A percentile compares a stretch with the other conserved stretches of the same genome.
Conservation (phyloP, 2,888 invertebrate genomes). For the Tetrapedia diversipes region DNA sequence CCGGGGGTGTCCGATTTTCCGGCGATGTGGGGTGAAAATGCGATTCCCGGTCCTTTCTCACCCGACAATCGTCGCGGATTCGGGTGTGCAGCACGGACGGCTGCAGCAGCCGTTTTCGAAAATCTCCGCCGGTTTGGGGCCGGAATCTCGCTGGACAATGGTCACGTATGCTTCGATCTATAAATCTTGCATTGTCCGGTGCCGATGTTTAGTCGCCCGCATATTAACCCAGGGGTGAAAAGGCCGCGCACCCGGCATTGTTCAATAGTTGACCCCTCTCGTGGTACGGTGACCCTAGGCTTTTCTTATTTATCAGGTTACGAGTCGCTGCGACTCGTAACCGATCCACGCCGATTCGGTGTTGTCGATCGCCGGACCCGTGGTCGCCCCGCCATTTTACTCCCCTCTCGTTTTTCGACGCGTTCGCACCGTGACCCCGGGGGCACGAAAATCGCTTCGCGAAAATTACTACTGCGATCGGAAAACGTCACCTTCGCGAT, state of each 20-base stretch:
- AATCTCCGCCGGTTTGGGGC: slow-evolving; percentile 43
- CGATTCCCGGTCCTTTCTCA: slow-evolving; percentile 57
- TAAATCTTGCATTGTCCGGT: slow-evolving; percentile 82
- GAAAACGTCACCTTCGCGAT: neutral
- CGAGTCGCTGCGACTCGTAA: slow-evolving; percentile 64
- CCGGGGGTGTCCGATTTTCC: slow-evolving; percentile 41
- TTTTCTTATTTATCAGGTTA: slow-evolving; percentile 81
- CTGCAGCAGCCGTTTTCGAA: slow-evolving; percentile 53
- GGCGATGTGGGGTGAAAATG: slow-evolving; percentile 48
- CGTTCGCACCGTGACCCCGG: neutral
- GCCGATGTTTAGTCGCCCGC: slow-evolving; percentile 82
- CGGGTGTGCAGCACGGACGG: slow-evolving; percentile 38
- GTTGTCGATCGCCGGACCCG: slow-evolving; percentile 14
- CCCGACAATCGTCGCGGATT: slow-evolving; percentile 53
- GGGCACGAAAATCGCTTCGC: no score
- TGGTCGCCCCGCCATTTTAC: slow-evolving; percentile 3
- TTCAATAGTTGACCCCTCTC: slow-evolving; percentile 79
- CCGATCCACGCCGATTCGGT: slow-evolving; percentile 53
- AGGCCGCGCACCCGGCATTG: slow-evolving; percentile 78
- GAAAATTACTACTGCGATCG: slow-evolving; percentile 8
- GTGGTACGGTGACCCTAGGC: slow-evolving; percentile 76
- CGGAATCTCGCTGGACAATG: slow-evolving; percentile 71
- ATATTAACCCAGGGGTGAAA: slow-evolving; percentile 82
- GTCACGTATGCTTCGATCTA: slow-evolving; percentile 76
- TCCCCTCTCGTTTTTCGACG: neutral